Percentiles rank a stretch among this genome's conserved stretches.
Conservation (phyloP, 2,888 invertebrate species). For the Thumatha senex region DNA sequence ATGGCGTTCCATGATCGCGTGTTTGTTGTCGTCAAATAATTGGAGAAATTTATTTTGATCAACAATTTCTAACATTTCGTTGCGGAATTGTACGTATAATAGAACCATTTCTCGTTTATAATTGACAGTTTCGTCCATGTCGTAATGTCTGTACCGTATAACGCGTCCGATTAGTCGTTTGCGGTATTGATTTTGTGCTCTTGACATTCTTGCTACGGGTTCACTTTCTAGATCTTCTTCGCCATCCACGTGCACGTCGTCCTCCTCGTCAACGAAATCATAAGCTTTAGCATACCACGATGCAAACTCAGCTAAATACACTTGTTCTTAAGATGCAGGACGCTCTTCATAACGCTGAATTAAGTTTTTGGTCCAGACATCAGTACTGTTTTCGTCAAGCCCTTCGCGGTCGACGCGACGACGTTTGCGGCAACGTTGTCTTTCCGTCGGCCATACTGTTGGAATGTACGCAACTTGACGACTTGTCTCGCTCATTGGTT, state of each 20-base stretch:
- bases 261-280: background rate
- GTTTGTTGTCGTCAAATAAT: constrained; percentile 17
- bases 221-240: constrained; percentile 26
- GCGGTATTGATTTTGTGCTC: too few relatives aligned
- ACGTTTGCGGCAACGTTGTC: constrained; percentile 14
- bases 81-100: constrained; percentile 44
- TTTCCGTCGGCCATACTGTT: constrained; percentile 48
- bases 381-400: constrained; percentile 37
- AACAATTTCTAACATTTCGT: constrained; percentile 48
- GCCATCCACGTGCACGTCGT: background rate
- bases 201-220: too few relatives aligned
- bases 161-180: constrained; percentile 6
- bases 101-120: constrained; percentile 50
- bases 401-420: constrained; percentile 37
- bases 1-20: constrained; percentile 35
- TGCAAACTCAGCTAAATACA: constrained; percentile 53
- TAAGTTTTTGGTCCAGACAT: constrained; percentile 57
- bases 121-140: constrained; percentile 46
- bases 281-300: constrained; percentile 31
- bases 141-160: constrained; percentile 51
- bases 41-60: constrained; percentile 39
- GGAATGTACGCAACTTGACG: constrained; percentile 30
- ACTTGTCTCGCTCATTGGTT: constrained; percentile 35
- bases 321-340: constrained; percentile 40
- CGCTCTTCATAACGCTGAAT: constrained; percentile 54